Conservation (phyloP, 2,113 vertebrate genomes). For the Asarcornis scutulata region DNA sequence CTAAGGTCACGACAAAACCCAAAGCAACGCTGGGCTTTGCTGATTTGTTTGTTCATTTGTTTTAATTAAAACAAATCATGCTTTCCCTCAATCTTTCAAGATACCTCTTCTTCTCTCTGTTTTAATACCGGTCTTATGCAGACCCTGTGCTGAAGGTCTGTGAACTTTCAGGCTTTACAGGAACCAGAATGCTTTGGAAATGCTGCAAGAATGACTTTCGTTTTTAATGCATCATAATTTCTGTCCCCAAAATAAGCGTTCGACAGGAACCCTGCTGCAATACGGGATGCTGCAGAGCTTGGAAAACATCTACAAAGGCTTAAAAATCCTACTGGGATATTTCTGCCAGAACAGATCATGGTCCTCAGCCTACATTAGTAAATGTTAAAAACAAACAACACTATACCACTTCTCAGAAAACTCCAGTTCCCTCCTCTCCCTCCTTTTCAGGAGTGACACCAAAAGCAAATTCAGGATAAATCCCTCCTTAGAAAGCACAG, state of each 20-base stretch:
- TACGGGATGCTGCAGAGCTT: not conserved
- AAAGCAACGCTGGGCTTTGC: not conserved
- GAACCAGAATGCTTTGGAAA: not conserved
- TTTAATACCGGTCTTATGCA: accelerated
- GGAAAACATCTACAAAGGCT: not conserved
- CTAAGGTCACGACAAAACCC: not conserved
- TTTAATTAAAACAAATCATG: not conserved
- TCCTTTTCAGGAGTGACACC: not conserved
- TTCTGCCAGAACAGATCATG: not conserved
- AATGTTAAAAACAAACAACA: accelerated
- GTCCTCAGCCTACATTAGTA: accelerated
- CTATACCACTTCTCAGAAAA: accelerated
- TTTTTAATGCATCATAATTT: not conserved
- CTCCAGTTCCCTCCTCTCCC: not conserved
- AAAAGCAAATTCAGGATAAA: not conserved
- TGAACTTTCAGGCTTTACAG: not conserved
- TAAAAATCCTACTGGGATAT: not conserved
- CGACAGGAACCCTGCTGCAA: not conserved
- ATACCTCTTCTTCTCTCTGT: not conserved
- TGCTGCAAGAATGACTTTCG: not conserved
- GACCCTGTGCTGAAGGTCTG: not conserved
- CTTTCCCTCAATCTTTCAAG: not conserved
- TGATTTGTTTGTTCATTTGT: not conserved
- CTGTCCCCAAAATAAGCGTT: not conserved
- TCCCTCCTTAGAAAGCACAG: accelerated